A percentile compares a stretch with the other conserved stretches of the same genome.
These are phyloP conservation scores for Diachasmimorpha longicaudata DNA, from an alignment of 1,140 invertebrate genomes.

Conservation along the genomic window DNA sequence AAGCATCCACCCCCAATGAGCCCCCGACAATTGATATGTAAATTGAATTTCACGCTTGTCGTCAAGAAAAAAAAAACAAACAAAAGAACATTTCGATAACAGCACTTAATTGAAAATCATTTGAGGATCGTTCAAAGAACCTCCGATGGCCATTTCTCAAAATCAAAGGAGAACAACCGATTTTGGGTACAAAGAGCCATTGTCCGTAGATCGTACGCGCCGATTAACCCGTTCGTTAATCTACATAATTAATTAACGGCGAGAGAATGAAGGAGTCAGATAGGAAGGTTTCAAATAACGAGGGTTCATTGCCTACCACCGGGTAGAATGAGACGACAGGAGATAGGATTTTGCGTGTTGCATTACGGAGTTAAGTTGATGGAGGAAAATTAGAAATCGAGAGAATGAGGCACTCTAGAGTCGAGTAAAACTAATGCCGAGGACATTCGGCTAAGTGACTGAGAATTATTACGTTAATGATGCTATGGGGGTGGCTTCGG, in stretches of 20 bases:
- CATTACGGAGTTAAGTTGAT: not conserved
- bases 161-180: conserved; percentile 18
- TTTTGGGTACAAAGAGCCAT: conserved; percentile 22
- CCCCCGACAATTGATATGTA: conserved; percentile 14
- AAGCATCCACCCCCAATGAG: not conserved
- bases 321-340: not conserved
- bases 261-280: conserved; percentile 5
- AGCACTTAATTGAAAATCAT: not conserved
- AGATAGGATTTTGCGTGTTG: conserved; percentile 5
- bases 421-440: conserved; percentile 34
- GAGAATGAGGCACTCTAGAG: not conserved
- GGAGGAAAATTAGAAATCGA: conserved; percentile 16
- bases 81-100: not conserved
- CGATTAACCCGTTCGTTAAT: conserved; percentile 35
- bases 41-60: conserved; percentile 10
- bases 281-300: not conserved
- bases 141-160: conserved; percentile 26
- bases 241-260: conserved; percentile 32
- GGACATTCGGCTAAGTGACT: conserved; percentile 44
- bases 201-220: conserved; percentile 26
- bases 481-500: conserved; percentile 25
- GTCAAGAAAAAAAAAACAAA: not conserved
- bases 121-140: not conserved
- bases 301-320: not conserved
- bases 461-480: conserved; percentile 54